phyloP scores from a whole-genome alignment of 2,113 vertebrate genomes.

The Pyrgilauda ruficollis region DNA sequence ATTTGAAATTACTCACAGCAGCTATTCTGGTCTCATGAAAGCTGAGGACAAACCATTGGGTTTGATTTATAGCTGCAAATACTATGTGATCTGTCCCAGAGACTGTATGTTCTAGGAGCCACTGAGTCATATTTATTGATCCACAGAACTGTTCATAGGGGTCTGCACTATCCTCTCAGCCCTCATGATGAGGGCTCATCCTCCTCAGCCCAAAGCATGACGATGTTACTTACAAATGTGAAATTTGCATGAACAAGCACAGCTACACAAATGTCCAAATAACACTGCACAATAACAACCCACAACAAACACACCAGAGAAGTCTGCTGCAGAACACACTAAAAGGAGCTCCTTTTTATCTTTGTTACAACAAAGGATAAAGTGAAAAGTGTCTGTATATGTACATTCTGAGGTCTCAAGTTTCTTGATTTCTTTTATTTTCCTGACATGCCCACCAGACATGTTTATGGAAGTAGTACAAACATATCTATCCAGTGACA shows the following conservation, averaged over 20 bases:
- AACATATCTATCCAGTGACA: neutral
- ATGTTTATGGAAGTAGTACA: neutral
- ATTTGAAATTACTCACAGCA: accelerated
- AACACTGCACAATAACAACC: accelerated
- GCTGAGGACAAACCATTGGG: neutral
- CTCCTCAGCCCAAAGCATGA: too few relatives aligned
- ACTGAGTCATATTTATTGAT: neutral
- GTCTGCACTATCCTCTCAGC: neutral
- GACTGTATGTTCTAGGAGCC: neutral
- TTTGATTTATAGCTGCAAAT: neutral
- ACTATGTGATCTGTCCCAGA: neutral
- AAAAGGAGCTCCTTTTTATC: neutral
- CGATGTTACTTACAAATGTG: neutral
- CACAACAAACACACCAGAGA: neutral
- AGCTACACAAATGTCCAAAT: neutral
- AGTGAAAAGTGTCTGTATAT: neutral
- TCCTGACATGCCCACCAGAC: neutral
- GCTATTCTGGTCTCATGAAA: neutral
- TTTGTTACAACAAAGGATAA: neutral
- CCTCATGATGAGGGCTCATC: neutral
- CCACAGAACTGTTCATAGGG: neutral
- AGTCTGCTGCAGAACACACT: neutral
- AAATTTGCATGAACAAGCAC: neutral
- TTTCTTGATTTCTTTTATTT: neutral
- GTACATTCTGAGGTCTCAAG: neutral